Percentiles rank a stretch among this genome's conserved stretches.
phyloP scores from a whole-genome alignment of 2,797 vertebrate species.

The Sebastes kiyomatsui region DNA sequence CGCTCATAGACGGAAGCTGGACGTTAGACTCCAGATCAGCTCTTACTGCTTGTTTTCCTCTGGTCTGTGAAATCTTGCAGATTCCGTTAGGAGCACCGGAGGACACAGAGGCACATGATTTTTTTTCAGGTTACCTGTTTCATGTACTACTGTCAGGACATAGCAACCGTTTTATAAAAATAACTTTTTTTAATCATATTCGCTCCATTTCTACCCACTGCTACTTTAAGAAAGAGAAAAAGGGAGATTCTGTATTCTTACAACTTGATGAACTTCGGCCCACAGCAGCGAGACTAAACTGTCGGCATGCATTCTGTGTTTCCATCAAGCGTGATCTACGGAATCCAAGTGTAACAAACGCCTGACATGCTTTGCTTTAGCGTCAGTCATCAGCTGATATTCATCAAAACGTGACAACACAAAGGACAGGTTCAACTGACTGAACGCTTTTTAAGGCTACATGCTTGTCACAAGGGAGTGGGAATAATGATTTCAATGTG shows the following conservation, averaged over 20 bases:
- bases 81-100: too few relatives aligned
- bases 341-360: constrained; percentile 20
- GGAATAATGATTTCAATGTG: neutral
- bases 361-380: neutral
- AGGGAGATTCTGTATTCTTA: neutral
- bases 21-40: too few relatives aligned
- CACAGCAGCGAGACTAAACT: constrained; percentile 8
- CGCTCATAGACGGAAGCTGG: too few relatives aligned
- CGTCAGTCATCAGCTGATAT: constrained; percentile 7
- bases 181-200: too few relatives aligned
- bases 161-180: too few relatives aligned
- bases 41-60: too few relatives aligned
- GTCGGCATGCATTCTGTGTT: constrained; percentile 6
- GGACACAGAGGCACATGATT: too few relatives aligned
- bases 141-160: too few relatives aligned
- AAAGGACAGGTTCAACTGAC: neutral
- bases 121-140: too few relatives aligned
- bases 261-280: constrained; percentile 5
- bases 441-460: neutral
- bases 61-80: too few relatives aligned
- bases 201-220: too few relatives aligned
- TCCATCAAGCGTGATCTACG: constrained; percentile 13
- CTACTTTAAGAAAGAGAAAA: neutral
- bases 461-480: neutral
- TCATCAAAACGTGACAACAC: neutral